Evolutionary conservation across 1,140 invertebrate genomes (phyloP), one percentile per base, ranked within the genome.

Genomic region (Drosophila melanica): DNA sequence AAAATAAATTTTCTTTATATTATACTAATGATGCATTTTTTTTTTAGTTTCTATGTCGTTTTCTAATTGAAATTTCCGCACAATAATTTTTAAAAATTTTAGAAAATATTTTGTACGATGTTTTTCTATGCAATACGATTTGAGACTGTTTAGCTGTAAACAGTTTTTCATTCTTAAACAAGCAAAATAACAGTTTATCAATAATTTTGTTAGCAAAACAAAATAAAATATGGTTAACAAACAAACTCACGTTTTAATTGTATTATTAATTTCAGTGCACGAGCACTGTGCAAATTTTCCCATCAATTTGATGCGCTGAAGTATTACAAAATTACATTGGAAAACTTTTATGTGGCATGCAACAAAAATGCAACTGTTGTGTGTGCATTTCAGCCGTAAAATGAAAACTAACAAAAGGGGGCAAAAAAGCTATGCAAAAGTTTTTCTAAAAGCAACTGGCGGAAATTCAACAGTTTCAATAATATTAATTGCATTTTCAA

Each of bases 401-500:
- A 76, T 72, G 8, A 68, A 85, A 69, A 64, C 47, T 73, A 77
- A 77, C 44, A 60, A 57, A 55, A 55, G 8, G 47, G 54, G 67
- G 48, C 14, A 44, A 11, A 48, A 6, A 41, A 35, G 18, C 18
- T 35, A 37, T 4, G 14, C 11, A 12, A 67, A 55, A 64, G 42
- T 70, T 70, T 59, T 79, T 53, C 48, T 30, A 23, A 30, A 63
- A 53, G 58, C 53, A 53, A 58, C 68, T 39, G 39, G 23, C 33
- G 48, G 45, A 75, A 75, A 78, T 78, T 62, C 42, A 68, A 75
- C 77, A 78, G 68, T 75, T 85, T 78, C 70, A 75, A 81, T 87
- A 86, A 78, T 60, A 68, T 81, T 71, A 86, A 86, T 78, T 75
- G 77, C 69, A 68, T 70, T 85, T 85, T 57, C 59, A 42, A 64